Conservation (phyloP, 2,888 invertebrate genomes). For the Crematogaster levior region DNA sequence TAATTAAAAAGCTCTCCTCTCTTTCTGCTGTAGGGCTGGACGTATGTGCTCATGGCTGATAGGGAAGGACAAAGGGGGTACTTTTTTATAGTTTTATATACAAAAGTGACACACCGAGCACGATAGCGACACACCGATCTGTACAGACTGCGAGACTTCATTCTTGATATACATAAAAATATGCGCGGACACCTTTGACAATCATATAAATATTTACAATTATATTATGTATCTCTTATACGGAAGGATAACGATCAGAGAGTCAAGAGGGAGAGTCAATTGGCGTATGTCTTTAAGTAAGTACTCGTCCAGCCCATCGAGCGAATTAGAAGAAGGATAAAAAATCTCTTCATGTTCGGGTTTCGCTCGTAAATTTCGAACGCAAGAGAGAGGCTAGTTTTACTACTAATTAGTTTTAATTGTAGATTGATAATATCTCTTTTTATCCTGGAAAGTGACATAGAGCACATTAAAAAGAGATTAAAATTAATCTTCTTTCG, state of each 20-base stretch:
- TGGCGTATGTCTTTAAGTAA: constrained; percentile 73
- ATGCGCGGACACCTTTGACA: constrained; percentile 53
- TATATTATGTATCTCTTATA: constrained; percentile 49
- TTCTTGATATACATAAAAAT: constrained; percentile 51
- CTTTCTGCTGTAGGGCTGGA: constrained; percentile 47
- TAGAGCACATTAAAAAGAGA: not conserved
- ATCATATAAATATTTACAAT: constrained; percentile 44
- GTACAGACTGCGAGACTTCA: constrained; percentile 43
- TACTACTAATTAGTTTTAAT: constrained; percentile 7
- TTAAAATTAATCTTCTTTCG: constrained; percentile 15
- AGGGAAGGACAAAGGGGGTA: not conserved
- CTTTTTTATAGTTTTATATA: constrained; percentile 43
- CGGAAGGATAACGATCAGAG: constrained; percentile 18
- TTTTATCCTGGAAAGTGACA: not conserved
- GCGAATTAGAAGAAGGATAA: constrained; percentile 13
- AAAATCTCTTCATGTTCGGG: constrained; percentile 6
- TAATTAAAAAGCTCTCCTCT: constrained; percentile 15
- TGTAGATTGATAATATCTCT: not conserved
- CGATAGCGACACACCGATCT: constrained; percentile 56
- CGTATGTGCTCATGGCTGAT: constrained; percentile 23
- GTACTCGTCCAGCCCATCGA: constrained; percentile 78
- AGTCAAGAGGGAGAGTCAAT: constrained; percentile 57
- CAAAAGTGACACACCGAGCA: constrained; percentile 55
- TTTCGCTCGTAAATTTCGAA: not conserved
- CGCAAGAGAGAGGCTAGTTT: constrained; percentile 21